These are phyloP conservation scores for Apteryx mantelli DNA, from an alignment of 2,113 vertebrate genomes.

Conservation along the genomic window DNA sequence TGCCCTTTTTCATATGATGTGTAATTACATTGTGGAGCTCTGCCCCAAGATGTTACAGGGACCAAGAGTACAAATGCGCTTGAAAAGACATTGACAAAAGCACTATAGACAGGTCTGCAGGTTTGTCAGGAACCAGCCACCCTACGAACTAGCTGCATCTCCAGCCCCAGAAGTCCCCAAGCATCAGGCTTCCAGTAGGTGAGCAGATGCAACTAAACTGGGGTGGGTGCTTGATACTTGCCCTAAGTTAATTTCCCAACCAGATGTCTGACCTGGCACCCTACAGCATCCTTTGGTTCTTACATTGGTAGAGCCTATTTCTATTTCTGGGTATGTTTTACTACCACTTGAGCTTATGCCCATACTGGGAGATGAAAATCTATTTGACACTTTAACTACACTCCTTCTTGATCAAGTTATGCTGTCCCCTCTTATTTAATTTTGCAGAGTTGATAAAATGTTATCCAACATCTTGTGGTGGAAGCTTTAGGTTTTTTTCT, in stretches of 20 bases:
- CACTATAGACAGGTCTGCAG: background rate
- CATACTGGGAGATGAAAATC: background rate
- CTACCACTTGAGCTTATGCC: background rate
- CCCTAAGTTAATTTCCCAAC: background rate
- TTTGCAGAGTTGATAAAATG: background rate
- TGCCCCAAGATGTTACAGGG: too few species aligned
- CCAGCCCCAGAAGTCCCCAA: background rate
- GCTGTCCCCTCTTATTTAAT: background rate
- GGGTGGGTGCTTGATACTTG: accelerated
- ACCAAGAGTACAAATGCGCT: too few species aligned
- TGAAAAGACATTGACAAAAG: background rate
- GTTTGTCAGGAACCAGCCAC: background rate
- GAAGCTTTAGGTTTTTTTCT: background rate
- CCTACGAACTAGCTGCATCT: background rate
- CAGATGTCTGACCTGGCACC: background rate
- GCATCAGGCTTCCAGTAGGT: background rate
- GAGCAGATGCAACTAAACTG: background rate
- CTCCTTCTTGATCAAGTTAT: background rate
- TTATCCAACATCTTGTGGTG: background rate
- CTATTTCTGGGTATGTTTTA: background rate
- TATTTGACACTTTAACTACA: background rate
- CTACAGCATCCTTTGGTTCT: background rate
- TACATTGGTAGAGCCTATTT: background rate
- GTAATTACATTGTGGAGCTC: too few species aligned
- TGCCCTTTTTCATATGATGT: too few species aligned